Percentiles rank a stretch among this genome's conserved stretches.
Conservation (phyloP, 2,888 invertebrate species). For the Timandra comae region DNA sequence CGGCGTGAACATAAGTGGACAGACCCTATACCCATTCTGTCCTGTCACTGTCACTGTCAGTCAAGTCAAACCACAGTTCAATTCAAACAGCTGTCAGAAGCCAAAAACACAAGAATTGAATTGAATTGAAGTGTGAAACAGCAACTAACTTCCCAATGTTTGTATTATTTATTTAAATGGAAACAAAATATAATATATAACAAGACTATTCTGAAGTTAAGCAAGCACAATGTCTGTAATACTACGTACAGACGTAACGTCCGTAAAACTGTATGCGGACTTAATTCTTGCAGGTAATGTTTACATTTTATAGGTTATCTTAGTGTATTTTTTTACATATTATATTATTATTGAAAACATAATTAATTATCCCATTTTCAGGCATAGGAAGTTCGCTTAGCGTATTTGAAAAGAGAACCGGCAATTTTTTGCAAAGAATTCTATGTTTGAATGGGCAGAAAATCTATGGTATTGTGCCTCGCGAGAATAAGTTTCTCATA, state of each 20-base stretch:
- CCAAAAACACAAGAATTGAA: too few species aligned
- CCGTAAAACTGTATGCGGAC: constrained; percentile 57
- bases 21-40: too few species aligned
- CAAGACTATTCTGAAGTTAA: too few species aligned
- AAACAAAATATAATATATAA: too few species aligned
- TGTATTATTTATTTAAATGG: too few species aligned
- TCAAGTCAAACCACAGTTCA: too few species aligned
- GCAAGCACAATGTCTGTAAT: constrained; percentile 15
- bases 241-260: constrained; percentile 67
- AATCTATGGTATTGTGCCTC: constrained; percentile 74
- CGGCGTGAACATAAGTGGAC: too few species aligned
- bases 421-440: constrained; percentile 30
- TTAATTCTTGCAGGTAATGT: constrained; percentile 70
- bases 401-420: constrained; percentile 37
- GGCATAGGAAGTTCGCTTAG: constrained; percentile 72
- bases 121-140: too few species aligned
- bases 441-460: constrained; percentile 64
- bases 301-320: too few species aligned
- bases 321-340: not conserved
- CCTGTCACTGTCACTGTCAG: too few species aligned
- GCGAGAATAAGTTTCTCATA: constrained; percentile 41
- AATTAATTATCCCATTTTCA: constrained; percentile 31
- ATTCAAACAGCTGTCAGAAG: too few species aligned
- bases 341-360: not conserved
- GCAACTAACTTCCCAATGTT: too few species aligned